Conservation (phyloP, 1,140 invertebrate species). For the Brachionus sp. region DNA sequence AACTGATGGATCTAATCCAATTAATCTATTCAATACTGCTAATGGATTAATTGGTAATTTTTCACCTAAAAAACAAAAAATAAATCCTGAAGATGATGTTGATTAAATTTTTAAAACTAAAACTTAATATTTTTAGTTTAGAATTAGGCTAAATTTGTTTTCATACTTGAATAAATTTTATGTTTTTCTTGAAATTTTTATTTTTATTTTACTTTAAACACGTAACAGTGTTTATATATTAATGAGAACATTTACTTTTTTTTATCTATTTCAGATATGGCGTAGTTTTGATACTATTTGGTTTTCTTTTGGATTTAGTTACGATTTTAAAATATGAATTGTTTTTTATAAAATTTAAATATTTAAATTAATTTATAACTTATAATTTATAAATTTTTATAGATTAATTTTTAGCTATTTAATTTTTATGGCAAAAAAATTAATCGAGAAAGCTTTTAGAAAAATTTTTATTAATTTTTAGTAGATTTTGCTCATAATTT, state of each 20-base stretch:
- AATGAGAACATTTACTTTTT: neutral
- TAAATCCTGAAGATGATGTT: conserved; percentile 5
- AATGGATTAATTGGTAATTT: conserved; percentile 57
- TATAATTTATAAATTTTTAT: too few relatives aligned
- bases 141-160: neutral
- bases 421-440: too few relatives aligned
- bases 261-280: neutral
- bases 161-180: neutral
- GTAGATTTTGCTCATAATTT: too few relatives aligned
- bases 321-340: too few relatives aligned
- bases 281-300: too few relatives aligned
- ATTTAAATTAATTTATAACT: too few relatives aligned
- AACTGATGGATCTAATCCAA: conserved; percentile 60
- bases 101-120: neutral
- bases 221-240: neutral
- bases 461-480: too few relatives aligned
- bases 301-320: too few relatives aligned
- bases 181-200: neutral
- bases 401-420: too few relatives aligned
- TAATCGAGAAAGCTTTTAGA: too few relatives aligned
- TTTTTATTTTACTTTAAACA: neutral
- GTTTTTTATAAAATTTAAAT: too few relatives aligned
- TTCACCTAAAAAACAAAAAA: neutral
- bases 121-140: neutral
- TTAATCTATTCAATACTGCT: conserved; percentile 63